These are phyloP conservation scores for Nephotettix cincticeps DNA, from an alignment of 1,140 invertebrate genomes.

Conservation along the genomic window DNA sequence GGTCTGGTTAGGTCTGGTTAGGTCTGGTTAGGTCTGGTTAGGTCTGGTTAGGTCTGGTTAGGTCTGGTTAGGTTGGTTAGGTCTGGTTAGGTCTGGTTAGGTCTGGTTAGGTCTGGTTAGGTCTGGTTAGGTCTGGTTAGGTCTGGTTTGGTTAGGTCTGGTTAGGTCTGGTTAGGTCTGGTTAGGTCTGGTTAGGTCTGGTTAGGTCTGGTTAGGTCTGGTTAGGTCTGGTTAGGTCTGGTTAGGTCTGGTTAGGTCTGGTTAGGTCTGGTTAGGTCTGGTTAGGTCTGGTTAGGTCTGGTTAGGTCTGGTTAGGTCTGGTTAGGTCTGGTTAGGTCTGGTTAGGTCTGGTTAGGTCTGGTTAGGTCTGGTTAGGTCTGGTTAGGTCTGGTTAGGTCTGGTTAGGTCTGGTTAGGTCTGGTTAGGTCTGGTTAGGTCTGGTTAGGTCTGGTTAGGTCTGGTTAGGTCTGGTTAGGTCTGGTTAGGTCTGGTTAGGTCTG, in stretches of 20 bases:
- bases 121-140: conserved; percentile 17
- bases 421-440: neutral
- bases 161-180: conserved; percentile 7
- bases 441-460: neutral
- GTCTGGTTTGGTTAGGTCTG: conserved; percentile 18
- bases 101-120: neutral
- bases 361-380: neutral
- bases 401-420: neutral
- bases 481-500: neutral
- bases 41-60: conserved; percentile 4
- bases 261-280: neutral
- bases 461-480: neutral
- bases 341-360: neutral
- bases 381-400: neutral
- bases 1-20: too few relatives aligned
- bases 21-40: too few relatives aligned
- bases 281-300: neutral
- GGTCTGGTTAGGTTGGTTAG: conserved; percentile 24
- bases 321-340: neutral
- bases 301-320: neutral
- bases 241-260: neutral
- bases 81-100: neutral
- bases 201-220: conserved; percentile 12
- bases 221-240: neutral
- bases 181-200: conserved; percentile 12